Base-by-base conservation (phyloP, 1,140 invertebrate species). In the Magallana ariakensis region DNA sequence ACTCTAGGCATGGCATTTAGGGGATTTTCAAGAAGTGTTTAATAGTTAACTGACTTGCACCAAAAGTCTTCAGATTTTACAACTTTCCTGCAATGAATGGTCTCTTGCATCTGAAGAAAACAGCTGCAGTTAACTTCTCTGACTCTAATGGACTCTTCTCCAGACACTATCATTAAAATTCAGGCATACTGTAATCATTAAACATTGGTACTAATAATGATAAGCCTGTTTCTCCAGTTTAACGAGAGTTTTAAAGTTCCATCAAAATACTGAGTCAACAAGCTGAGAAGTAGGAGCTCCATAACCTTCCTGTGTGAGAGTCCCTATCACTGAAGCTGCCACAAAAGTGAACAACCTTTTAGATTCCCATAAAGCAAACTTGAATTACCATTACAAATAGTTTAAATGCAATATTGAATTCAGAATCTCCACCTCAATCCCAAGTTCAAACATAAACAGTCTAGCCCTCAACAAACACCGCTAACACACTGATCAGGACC, bases 1-100 rank as follows among this genome's bases (percentile, higher is more conserved):
- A 82, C 54, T 82, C 46, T 82, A 55, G 54, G 54, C 46, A 56
- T 56, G 80, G 54, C 54, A 55, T 82, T 82, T 82, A 82, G 54
- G 54, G 33, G n/a, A 55, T 82, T 46, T 56, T 82, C 80, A 54
- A 55, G 54, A 54, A 54, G 46, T 82, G 16, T 19, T 55, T 82
- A 54, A 82, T 55, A 54, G 54, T 19, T 82, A 82, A 82, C 80
- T 54, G 80, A 82, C 46, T 82, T 82, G 80, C 80, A 82, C 80
- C 80, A 55, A 82, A 82, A 56, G 54, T 82, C 54, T 82, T 26
- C 46, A n/a, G 46, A 55, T 82, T 82, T 82, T 56, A 82, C 46
- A 82, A 56, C 46, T 82, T 82, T n/a, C n/a, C 46, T 54, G 80
- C 80, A 82, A 16, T 82, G 46, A 56, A 82, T 75, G 66, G 66